Conservation (phyloP, 2,888 invertebrate genomes). For the Abrostola triplasia region DNA sequence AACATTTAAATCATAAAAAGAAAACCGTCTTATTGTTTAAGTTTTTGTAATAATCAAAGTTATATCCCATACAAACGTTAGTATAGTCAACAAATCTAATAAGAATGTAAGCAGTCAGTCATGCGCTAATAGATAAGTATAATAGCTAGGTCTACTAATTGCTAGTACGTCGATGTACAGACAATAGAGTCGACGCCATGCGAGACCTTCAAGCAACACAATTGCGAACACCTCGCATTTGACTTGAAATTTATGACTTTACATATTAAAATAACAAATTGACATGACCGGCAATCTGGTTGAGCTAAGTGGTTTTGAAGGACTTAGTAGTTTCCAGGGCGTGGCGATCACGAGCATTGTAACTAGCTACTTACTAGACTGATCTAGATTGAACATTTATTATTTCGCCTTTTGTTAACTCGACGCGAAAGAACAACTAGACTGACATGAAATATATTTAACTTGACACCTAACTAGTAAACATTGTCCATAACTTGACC, state of each 20-base stretch:
- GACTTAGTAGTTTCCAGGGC: slow-evolving; percentile 75
- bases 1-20: too few species aligned
- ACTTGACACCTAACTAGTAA: slow-evolving; percentile 54
- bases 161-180: slow-evolving; percentile 66
- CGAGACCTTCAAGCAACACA: slow-evolving; percentile 71
- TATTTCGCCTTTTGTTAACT: slow-evolving; percentile 72
- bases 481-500: slow-evolving; percentile 47
- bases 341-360: slow-evolving; percentile 81
- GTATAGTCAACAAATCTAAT: slow-evolving; percentile 52
- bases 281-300: slow-evolving; percentile 74
- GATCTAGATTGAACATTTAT: slow-evolving; percentile 71
- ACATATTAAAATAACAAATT: slow-evolving; percentile 81
- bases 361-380: slow-evolving; percentile 56
- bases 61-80: slow-evolving; percentile 12
- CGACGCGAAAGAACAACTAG: slow-evolving; percentile 59
- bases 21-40: too few species aligned
- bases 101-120: slow-evolving; percentile 57
- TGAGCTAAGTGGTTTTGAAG: slow-evolving; percentile 78
- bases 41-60: too few species aligned
- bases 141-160: slow-evolving; percentile 70
- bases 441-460: slow-evolving; percentile 60
- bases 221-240: slow-evolving; percentile 69
- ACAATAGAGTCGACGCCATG: slow-evolving; percentile 71
- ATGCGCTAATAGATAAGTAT: slow-evolving; percentile 58
- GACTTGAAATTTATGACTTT: slow-evolving; percentile 72